Base-by-base conservation (phyloP, 1,140 invertebrate species). In the Trichonephila clavata region DNA sequence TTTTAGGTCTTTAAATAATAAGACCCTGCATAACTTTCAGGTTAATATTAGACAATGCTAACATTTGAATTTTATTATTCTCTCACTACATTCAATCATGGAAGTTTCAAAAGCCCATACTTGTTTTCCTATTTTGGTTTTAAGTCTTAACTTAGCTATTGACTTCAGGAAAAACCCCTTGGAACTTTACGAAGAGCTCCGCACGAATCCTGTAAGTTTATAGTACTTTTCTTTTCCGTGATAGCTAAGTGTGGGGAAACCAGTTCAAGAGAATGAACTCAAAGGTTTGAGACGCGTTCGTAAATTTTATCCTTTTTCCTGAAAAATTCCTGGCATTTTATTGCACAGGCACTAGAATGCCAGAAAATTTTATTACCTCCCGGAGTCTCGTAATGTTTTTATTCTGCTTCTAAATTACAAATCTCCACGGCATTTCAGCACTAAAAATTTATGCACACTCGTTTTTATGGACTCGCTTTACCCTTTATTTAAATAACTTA, bases 401-500 rank as follows among this genome's bases (percentile, higher is more conserved):
- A 77, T 77, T 39, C 71, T 27, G 24, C 71, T 20, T 77, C 71
- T 77, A 77, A 77, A 77, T 77, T 77, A 77, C 71, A 77, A 77
- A 77, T 77, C 71, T 77, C 71, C 71, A 77, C 71, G 32, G 71
- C 71, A 32, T 32, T 77, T 77, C 71, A 77, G 71, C 71, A 32
- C 71, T 77, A 77, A 77, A 77, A 77, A 77, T 77, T 77, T 77
- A 77, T 77, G 71, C 71, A 77, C 71, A 77, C 27, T 77, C 71
- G 71, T 32, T 77, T 77, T 77, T 77, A 77, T 77, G 32, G 32
- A 77, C 71, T 32, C 27, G 71, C 71, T 77, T 77, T 77, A 77
- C 27, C 24, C 27, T 77, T 77, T 77, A 77, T 77, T 77, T 77
- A 77, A 77, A 77, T 77, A 77, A 32, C 71, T 77, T 77, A 18